Evolutionary conservation across 2,888 invertebrate genomes (phyloP), one percentile per base, ranked within the genome.

Genomic region (Eilema sororculum): DNA sequence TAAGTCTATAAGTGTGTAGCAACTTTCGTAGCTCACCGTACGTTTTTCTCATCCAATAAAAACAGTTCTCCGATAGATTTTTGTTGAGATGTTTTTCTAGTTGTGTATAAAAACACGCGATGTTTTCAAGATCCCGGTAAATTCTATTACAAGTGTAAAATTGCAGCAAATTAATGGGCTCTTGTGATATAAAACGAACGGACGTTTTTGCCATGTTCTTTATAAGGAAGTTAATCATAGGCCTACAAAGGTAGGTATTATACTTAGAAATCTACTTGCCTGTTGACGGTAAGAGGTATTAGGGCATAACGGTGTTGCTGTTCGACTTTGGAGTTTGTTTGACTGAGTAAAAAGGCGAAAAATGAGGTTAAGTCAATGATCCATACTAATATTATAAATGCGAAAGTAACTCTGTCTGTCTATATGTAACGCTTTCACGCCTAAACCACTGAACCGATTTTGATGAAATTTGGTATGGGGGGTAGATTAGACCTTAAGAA

Each of bases 91-190:
- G 25, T 62, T 41, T 62, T 62, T 62, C 62, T 41, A 41, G 25
- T 41, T 13, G 41, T 3, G 3, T 24, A 28, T 22, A 33, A 41
- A 61, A 62, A 62, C 37, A 41, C 24, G 41, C 9, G 41, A 62
- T 62, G 62, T 62, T 24, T 41, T 20, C 20, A 9, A 62, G 8
- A 62, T 41, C 41, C 22, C 13, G n/a, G 20, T 30, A 41, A 41
- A 41, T 25, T 41, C 62, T 62, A 62, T 62, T 25, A 62, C 41
- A 62, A 20, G 62, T 62, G 62, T 62, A 62, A 62, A 62, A 62
- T 62, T 41, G 25, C 62, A 25, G 37, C 20, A 24, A 41, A 62
- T 62, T 62, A 41, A 20, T 41, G 22, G 24, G 25, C 41, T 41
- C 62, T 62, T 62, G 62, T 62, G 41, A 25, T 41, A 41, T 62